Evolutionary conservation across 2,797 vertebrate genomes (phyloP).

Genomic region (Coendou prehensilis): DNA sequence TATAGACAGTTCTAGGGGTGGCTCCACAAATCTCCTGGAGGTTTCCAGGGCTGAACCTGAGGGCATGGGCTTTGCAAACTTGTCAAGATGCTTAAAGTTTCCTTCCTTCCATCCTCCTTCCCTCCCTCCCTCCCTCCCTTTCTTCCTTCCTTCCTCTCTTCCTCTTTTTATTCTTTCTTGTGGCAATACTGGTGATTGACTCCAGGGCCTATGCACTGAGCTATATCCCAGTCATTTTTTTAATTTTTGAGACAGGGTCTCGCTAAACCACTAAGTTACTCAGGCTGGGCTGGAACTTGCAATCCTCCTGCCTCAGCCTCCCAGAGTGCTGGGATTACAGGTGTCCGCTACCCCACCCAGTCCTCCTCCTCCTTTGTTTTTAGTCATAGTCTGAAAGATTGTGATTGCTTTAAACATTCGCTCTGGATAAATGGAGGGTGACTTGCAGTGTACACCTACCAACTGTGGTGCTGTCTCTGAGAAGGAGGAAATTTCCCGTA

Average conservation of each 20-base stretch:
- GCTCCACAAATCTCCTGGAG: not conserved
- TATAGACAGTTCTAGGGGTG: not conserved
- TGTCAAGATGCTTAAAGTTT: not conserved
- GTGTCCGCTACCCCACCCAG: not conserved
- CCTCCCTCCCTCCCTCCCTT: too few relatives aligned
- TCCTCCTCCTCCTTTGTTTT: not conserved
- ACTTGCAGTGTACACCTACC: not conserved
- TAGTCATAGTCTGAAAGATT: not conserved
- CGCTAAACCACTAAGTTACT: not conserved
- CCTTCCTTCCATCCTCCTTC: accelerated
- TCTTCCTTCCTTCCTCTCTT: too few relatives aligned
- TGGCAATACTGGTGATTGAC: not conserved
- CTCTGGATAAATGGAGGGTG: not conserved
- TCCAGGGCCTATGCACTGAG: not conserved
- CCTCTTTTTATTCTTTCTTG: not conserved
- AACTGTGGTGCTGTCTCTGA: not conserved
- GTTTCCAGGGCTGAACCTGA: not conserved
- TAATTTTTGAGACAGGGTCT: not conserved
- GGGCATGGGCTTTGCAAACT: not conserved
- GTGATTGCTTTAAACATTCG: not conserved
- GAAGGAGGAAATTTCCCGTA: not conserved
- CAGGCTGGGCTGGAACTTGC: not conserved
- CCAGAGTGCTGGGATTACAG: not conserved
- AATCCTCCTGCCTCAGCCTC: not conserved
- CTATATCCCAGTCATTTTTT: not conserved